phyloP scores from a whole-genome alignment of 2,113 vertebrate species.

The Sisor rabdophorus region DNA sequence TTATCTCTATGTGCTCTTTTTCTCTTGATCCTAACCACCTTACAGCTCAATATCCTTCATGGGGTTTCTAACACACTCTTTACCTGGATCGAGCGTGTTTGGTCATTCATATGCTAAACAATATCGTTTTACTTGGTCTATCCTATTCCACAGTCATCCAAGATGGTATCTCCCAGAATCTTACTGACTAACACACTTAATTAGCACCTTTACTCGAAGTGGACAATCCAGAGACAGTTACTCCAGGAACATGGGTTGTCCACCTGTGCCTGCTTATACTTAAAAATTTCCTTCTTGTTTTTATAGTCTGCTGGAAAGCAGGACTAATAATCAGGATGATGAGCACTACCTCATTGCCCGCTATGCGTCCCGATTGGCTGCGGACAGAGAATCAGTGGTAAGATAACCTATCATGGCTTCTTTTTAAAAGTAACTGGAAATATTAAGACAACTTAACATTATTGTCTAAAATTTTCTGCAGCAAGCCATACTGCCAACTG shows the following conservation, averaged over 20 bases:
- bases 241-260: no score
- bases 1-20: background rate
- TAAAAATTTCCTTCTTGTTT: constrained; percentile 20
- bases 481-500: constrained; percentile 80
- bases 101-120: no score
- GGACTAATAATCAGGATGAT: constrained; percentile 88
- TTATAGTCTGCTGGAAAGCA: constrained; percentile 85
- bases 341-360: constrained; percentile 96
- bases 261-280: background rate
- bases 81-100: no score
- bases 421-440: background rate
- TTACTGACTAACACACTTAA: no score
- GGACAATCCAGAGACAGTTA: no score
- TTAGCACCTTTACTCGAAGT: no score
- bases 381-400: constrained; percentile 85
- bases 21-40: background rate
- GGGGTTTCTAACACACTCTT: no score
- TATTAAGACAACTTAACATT: background rate
- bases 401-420: constrained; percentile 59
- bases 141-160: no score
- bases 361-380: constrained; percentile 94
- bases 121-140: no score
- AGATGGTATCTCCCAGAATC: no score
- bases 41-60: no score
- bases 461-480: constrained; percentile 51